Base-by-base conservation (phyloP, 2,888 invertebrate species). In the Tetramorium bicarinatum region DNA sequence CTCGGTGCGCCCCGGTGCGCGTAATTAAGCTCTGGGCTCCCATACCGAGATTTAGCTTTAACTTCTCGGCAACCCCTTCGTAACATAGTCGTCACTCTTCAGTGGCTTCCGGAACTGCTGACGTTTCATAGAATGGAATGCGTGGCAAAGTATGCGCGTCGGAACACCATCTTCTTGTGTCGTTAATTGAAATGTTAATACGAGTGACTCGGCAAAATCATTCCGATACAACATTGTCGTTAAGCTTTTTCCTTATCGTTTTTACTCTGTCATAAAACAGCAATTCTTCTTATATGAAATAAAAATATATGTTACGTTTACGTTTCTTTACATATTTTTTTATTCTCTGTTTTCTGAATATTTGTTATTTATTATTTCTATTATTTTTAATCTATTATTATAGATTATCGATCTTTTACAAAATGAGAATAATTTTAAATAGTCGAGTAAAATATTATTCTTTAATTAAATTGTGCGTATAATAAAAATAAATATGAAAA, bases 181-280 rank as follows among this genome's bases (percentile, higher is more conserved):
- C 86, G 85, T 89, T 92, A 92, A 92, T 92, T 92, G 91, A 92
- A 91, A 90, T 92, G 89, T 91, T 92, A 92, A 91, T 91, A 88
- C 82, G 79, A 79, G 66, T 85, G 84, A 90, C 86, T 71, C 52
- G 54, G 76, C 76, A 77, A 84, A 76, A 85, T 76, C 62, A 21
- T 38, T 34, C 13, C 34, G n/a, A 44, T 29, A 41, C 25, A 21
- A 52, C n/a, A 13, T 52, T 34, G 81, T 76, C 76, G 54, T 29
- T 64, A 76, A 64, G 76, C 44, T 38, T 29, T 52, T 2, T 21
- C 34, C 11, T 44, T n/a, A 21, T 11, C 34, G 9, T 59, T 49
- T 49, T 9, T 25, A 61, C 7, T 13, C 18, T 18, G 13, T 34
- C 34, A 54, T 15, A 49, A 15, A 21, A 18, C 15, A 41, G 13